Evolutionary conservation across 2,888 invertebrate genomes (phyloP), one percentile per base, ranked within the genome.

Genomic region (Latrodectus hesperus): DNA sequence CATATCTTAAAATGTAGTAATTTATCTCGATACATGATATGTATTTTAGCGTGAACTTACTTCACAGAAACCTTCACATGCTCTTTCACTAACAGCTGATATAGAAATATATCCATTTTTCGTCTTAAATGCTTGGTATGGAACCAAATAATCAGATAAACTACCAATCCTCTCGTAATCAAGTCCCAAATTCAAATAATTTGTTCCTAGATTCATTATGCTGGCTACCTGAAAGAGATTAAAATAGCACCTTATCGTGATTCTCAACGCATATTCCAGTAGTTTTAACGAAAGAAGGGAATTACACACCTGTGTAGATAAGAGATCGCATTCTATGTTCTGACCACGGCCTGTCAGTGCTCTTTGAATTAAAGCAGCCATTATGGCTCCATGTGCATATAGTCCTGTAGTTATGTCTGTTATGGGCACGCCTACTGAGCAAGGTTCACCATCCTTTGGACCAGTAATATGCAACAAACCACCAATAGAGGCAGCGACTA

Each of bases 321-420:
- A 93, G n/a, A 99, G 94, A 92, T 98, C 95, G 91, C 97, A 98
- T 91, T 98, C 97, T 81, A 99, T 96, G 93, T 96, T 96, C 91
- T 98, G 98, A 0, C 99, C 99, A 89, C 92, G 92, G 0, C 96
- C 96, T 0, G 97, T 97, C 90, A 94, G 94, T 10, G 94, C 92
- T 78, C 97, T 93, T 91, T 97, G 95, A 88, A 96, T 92, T 9
- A 99, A 92, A 0, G 98, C 98, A 0, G 98, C 96, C 93, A 98
- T 94, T 89, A 99, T 98, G 0, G 99, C 97, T 17, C 98, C 98
- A 92, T 98, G 97, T 0, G 98, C 97, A 92, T 97, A 98, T 4
- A 99, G 93, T 0, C 99, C 99, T 0, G 99, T 98, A 0, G 97
- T 95, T 78, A 99, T 91, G 92, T 99, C 99, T 0, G 97, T 98